Evolutionary conservation across 1,140 invertebrate species (phyloP).

Genomic region (Cephus cinctus): DNA sequence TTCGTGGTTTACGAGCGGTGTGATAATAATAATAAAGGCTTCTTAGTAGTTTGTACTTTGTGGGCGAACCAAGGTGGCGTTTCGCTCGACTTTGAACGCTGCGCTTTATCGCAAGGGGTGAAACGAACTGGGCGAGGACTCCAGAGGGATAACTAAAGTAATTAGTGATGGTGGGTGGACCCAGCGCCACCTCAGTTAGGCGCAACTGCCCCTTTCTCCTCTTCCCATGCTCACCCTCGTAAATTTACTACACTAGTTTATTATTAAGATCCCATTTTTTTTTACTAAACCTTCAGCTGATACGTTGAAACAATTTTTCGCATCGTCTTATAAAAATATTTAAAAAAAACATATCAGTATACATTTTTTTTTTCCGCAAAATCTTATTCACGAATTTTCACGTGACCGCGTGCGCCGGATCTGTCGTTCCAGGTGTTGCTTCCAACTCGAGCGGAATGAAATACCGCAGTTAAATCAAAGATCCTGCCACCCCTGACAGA

Average conservation of each 20-base stretch:
- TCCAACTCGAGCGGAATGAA: not conserved
- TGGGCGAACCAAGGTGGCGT: conserved; percentile 24
- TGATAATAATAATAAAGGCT: conserved; percentile 34
- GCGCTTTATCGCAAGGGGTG: conserved; percentile 37
- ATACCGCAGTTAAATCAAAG: conserved; percentile 1
- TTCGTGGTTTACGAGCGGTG: conserved; percentile 29
- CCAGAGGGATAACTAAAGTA: conserved; percentile 39
- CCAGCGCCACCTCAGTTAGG: conserved; percentile 11
- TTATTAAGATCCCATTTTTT: conserved; percentile 10
- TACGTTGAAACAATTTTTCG: not conserved
- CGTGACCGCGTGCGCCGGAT: not conserved
- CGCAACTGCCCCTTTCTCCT: not conserved
- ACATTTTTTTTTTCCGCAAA: no score
- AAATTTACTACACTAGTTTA: conserved; percentile 30
- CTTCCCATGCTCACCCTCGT: conserved; percentile 15
- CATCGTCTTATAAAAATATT: no score
- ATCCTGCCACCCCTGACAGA: conserved; percentile 22
- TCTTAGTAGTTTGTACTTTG: conserved; percentile 21
- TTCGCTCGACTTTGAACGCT: conserved; percentile 30
- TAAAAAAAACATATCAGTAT: conserved; percentile 37
- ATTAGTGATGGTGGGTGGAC: conserved; percentile 41
- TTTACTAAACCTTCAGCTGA: not conserved
- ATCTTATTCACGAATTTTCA: no score
- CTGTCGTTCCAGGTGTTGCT: not conserved
- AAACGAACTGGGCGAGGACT: conserved; percentile 28